Percentiles rank a stretch among this genome's conserved stretches.
phyloP scores from a whole-genome alignment of 1,140 invertebrate genomes.

The Popillia japonica region DNA sequence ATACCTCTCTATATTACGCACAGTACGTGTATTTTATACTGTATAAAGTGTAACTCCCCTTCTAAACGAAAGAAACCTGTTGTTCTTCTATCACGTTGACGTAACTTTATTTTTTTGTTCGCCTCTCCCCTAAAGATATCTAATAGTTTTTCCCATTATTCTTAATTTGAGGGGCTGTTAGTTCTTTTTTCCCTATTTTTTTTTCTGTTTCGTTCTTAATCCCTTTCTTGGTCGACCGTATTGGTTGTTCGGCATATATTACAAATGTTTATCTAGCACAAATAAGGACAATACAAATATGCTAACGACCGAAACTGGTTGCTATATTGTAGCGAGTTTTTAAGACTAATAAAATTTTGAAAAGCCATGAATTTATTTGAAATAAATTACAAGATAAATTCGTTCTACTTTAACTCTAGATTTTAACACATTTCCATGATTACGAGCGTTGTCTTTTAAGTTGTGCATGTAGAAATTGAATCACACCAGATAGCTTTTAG shows the following conservation, averaged over 20 bases:
- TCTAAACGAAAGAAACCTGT: constrained; percentile 40
- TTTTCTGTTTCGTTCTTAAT: neutral
- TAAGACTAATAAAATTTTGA: neutral
- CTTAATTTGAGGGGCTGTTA: constrained; percentile 40
- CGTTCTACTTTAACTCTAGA: too few relatives aligned
- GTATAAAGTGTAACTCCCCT: constrained; percentile 22
- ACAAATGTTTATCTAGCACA: neutral
- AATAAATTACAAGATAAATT: too few relatives aligned
- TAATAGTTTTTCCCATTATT: constrained; percentile 42
- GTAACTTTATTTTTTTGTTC: constrained; percentile 31
- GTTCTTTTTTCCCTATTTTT: neutral
- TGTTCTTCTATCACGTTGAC: constrained; percentile 22
- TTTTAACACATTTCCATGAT: too few relatives aligned
- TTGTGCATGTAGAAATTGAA: too few relatives aligned
- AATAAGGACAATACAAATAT: neutral
- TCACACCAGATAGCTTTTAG: too few relatives aligned
- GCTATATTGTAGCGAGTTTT: neutral
- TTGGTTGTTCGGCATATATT: neutral
- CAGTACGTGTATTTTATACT: neutral
- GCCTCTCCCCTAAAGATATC: neutral
- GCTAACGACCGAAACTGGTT: neutral
- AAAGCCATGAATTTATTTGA: too few relatives aligned
- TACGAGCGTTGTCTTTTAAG: too few relatives aligned
- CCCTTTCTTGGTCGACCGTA: neutral
- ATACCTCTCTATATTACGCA: neutral